Conservation (phyloP, 2,797 vertebrate species). For the Chelon labrosus region DNA sequence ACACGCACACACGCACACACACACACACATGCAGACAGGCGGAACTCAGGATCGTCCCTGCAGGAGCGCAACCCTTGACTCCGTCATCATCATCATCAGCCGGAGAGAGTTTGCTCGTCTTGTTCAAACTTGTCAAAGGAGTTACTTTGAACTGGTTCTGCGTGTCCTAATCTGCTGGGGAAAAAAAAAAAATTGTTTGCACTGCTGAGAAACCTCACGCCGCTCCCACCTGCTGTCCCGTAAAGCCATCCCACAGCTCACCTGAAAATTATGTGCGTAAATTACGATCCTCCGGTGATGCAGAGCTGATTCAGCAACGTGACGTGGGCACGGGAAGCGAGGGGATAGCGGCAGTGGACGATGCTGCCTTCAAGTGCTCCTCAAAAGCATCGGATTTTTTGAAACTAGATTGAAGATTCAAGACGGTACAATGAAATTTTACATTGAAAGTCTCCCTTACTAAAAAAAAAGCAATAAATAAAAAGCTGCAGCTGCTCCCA, state of each 20-base stretch:
- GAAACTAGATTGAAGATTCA: too few species aligned
- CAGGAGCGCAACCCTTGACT: not conserved
- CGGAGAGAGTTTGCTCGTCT: not conserved
- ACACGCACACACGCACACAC: too few species aligned
- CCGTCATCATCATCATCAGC: not conserved
- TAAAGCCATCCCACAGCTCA: constrained; percentile 25
- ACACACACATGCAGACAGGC: not conserved
- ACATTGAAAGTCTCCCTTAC: too few species aligned
- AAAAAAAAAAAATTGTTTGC: not conserved
- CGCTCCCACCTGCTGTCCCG: not conserved
- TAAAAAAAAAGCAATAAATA: too few species aligned
- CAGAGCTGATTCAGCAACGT: constrained; percentile 34
- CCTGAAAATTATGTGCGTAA: constrained; percentile 53
- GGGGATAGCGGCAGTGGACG: not conserved
- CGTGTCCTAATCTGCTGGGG: not conserved
- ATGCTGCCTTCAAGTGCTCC: constrained; percentile 10
- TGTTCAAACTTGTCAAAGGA: constrained; percentile 45
- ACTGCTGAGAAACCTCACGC: not conserved
- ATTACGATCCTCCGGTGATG: constrained; percentile 38
- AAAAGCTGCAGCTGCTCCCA: too few species aligned
- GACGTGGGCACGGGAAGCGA: constrained; percentile 5
- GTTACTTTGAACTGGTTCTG: rapidly evolving
- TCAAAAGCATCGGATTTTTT: too few species aligned
- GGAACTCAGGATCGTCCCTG: not conserved
- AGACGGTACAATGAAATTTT: too few species aligned